These are phyloP conservation scores for Lasioglossum vierecki DNA, from an alignment of 2,888 invertebrate genomes.

Conservation along the genomic window DNA sequence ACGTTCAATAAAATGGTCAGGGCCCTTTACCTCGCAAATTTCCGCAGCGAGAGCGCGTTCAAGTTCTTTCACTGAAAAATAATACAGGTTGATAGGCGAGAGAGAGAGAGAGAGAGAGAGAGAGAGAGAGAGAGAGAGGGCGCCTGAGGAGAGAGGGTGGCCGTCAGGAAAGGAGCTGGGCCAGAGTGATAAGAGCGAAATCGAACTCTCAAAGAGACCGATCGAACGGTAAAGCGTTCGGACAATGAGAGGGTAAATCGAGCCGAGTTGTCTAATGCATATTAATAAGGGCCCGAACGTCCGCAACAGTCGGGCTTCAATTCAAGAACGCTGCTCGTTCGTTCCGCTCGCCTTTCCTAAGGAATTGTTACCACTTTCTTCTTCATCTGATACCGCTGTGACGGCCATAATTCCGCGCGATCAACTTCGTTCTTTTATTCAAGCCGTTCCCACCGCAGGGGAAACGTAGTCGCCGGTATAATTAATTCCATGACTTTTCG, in stretches of 20 bases:
- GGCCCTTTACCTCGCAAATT: constrained; percentile 59
- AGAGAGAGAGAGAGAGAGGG: background rate
- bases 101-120: background rate
- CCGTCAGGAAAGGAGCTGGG: constrained; percentile 35
- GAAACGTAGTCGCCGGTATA: constrained; percentile 5
- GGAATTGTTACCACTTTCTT: constrained; percentile 41
- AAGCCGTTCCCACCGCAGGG: constrained; percentile 5
- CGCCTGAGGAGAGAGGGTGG: constrained; percentile 1
- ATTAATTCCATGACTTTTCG: constrained; percentile 27
- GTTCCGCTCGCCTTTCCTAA: constrained; percentile 30
- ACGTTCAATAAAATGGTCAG: constrained; percentile 50
- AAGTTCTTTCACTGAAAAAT: constrained; percentile 45
- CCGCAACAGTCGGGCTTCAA: constrained; percentile 65
- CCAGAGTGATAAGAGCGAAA: constrained; percentile 68
- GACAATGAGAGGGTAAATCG: constrained; percentile 78
- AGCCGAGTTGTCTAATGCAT: constrained; percentile 77
- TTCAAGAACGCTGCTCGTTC: constrained; percentile 45
- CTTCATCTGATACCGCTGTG: constrained; percentile 9
- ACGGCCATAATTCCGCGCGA: constrained; percentile 34
- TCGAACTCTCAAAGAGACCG: constrained; percentile 74
- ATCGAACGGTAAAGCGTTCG: constrained; percentile 73
- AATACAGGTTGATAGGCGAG: constrained; percentile 42
- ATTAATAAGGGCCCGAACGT: constrained; percentile 74
- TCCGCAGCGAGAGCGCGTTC: constrained; percentile 40
- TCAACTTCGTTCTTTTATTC: constrained; percentile 40